These are phyloP conservation scores for Campylomormyrus tamandua DNA, from an alignment of 2,113 vertebrate species.

Conservation along the genomic window DNA sequence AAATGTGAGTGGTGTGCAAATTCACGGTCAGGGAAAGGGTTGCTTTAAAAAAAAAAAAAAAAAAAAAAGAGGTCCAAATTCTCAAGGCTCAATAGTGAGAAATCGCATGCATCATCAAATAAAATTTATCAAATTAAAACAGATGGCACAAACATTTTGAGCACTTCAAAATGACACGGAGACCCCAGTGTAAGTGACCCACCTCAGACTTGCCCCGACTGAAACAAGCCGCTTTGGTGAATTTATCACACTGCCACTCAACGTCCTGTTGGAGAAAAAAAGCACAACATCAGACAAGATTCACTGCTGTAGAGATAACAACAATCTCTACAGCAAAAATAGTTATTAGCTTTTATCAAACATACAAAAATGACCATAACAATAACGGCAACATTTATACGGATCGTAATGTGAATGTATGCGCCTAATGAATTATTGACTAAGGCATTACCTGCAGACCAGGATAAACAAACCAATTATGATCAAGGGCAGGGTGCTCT, in stretches of 20 bases:
- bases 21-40: neutral
- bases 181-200: slow-evolving; percentile 37
- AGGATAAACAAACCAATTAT: neutral
- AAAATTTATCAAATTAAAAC: neutral
- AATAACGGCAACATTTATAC: neutral
- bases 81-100: neutral
- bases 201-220: slow-evolving; percentile 96
- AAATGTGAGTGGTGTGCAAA: neutral
- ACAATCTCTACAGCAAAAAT: neutral
- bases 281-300: neutral
- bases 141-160: neutral
- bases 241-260: slow-evolving; percentile 87
- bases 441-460: neutral
- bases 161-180: neutral
- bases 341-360: neutral
- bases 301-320: neutral
- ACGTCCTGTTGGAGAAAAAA: slow-evolving; percentile 66
- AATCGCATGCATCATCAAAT: neutral
- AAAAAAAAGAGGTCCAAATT: neutral
- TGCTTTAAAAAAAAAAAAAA: neutral
- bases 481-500: neutral
- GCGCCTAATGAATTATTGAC: neutral
- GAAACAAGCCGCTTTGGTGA: slow-evolving; percentile 87
- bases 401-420: neutral
- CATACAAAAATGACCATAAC: neutral